Base-by-base conservation (phyloP, 2,797 vertebrate species). In the Mallotus villosus region DNA sequence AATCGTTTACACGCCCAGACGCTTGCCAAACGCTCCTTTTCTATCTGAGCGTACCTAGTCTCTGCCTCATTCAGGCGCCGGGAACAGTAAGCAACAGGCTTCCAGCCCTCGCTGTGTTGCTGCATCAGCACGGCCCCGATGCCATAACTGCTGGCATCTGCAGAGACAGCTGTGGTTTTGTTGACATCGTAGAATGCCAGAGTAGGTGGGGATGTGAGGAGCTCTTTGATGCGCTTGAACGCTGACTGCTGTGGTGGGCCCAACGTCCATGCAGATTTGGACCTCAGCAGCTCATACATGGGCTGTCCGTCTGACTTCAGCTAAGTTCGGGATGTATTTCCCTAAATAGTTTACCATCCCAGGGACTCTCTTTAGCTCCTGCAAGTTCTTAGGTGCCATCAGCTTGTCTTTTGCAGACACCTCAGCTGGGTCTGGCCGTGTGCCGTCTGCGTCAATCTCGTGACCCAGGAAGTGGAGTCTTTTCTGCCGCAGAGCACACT, bases 71-170 rank as follows among this genome's bases (percentile, higher is more conserved):
- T 57, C n/a, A 68, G 49, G 11, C 12, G 17, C 5, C 37, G 17
- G 5, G 60, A 73, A 2, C 53, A 68, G 75, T 83, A 82, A 72
- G 55, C 65, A 78, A 73, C 81, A 80, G 82, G 87, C 83, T 83
- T 85, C 81, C 74, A 78, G 77, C 81, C 75, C 70, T 77, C 83
- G 76, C 85, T 76, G 63, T 83, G 84, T 7, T 2, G 27, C 79
- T 86, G 82, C 41, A 86, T 72, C 77, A 83, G 80, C 71, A 87
- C 80, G 78, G 82, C 84, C 82, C 84, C 63, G 76, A 80, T 79
- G 71, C 81, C 79, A 82, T 82, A 81, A 79, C 72, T 83, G 77
- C 66, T 86, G 75, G 81, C 82, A 82, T 87, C 87, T 83, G n/a
- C n/a, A n/a, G n/a, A n/a, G n/a, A n/a, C n/a, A n/a, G n/a, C n/a